phyloP scores from a whole-genome alignment of 2,113 vertebrate genomes.

The Sigmodon hispidus region DNA sequence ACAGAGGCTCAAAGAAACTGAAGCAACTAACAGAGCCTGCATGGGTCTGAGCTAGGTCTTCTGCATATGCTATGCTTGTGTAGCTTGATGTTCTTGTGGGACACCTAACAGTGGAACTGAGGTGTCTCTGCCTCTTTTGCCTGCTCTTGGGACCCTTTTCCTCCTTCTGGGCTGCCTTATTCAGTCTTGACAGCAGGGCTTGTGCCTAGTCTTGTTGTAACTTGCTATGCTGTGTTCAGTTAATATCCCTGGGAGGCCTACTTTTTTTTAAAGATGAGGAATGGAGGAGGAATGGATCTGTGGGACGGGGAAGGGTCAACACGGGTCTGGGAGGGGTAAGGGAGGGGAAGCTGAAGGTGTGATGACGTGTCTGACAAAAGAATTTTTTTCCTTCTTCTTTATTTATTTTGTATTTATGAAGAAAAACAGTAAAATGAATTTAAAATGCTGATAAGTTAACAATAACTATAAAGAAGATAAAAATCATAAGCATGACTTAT shows the following conservation, averaged over 20 bases:
- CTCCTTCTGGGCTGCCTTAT: neutral
- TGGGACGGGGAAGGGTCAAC: neutral
- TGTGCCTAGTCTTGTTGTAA: neutral
- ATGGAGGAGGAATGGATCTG: neutral
- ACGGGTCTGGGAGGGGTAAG: neutral
- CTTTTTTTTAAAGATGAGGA: neutral
- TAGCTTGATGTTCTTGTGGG: neutral
- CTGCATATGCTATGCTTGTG: neutral
- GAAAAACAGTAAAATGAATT: neutral
- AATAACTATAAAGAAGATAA: too few species aligned
- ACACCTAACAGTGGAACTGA: too few species aligned
- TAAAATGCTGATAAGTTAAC: too few species aligned
- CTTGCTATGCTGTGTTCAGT: neutral
- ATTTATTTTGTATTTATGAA: too few species aligned
- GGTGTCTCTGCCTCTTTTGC: neutral
- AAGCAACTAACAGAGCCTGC: neutral
- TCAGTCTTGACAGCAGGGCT: neutral
- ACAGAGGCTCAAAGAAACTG: neutral
- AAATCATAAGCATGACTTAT: too few species aligned
- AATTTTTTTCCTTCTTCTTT: too few species aligned
- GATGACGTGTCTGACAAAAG: neutral
- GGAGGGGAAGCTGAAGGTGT: neutral
- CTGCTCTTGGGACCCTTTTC: neutral
- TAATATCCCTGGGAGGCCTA: neutral
- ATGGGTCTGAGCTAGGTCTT: neutral